phyloP scores from a whole-genome alignment of 92 coral and sea anemone genomes.

The Palythoa heliodiscus region DNA sequence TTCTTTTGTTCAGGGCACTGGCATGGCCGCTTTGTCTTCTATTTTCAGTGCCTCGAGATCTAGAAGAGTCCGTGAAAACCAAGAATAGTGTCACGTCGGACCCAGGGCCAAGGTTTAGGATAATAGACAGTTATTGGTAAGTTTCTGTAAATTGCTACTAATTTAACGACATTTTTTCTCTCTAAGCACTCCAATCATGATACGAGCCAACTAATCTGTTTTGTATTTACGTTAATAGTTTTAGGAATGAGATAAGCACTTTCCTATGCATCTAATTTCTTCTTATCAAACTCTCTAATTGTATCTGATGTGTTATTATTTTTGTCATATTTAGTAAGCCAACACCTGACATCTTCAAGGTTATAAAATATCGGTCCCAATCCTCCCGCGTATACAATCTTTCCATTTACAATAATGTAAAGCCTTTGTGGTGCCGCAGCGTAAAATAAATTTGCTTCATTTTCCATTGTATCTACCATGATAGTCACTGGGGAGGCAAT shows the following conservation, averaged over 20 bases:
- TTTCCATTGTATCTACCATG: constrained; percentile 66
- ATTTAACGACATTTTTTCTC: too few relatives aligned
- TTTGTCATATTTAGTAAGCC: constrained; percentile 55
- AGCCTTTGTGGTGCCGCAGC: constrained; percentile 85
- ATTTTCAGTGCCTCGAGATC: too few relatives aligned
- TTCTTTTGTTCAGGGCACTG: too few relatives aligned
- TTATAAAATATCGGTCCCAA: constrained; percentile 75
- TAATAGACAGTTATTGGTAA: too few relatives aligned
- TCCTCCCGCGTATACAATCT: constrained; percentile 77
- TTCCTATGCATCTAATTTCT: neutral
- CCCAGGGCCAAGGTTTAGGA: too few relatives aligned
- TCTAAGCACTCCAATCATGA: too few relatives aligned
- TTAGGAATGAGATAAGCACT: neutral
- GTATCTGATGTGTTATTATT: constrained; percentile 12
- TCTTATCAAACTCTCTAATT: neutral
- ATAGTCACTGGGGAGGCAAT: constrained; percentile 28
- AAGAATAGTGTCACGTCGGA: too few relatives aligned
- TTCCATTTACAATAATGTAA: constrained; percentile 65
- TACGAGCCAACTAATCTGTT: too few relatives aligned
- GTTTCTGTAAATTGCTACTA: too few relatives aligned
- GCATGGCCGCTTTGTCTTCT: too few relatives aligned
- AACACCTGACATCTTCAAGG: constrained; percentile 58
- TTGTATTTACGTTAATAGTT: too few relatives aligned
- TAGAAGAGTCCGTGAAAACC: too few relatives aligned
- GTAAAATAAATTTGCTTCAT: constrained; percentile 68